Base-by-base conservation (phyloP, 1,140 invertebrate species). In the Drosophila persimilis region DNA sequence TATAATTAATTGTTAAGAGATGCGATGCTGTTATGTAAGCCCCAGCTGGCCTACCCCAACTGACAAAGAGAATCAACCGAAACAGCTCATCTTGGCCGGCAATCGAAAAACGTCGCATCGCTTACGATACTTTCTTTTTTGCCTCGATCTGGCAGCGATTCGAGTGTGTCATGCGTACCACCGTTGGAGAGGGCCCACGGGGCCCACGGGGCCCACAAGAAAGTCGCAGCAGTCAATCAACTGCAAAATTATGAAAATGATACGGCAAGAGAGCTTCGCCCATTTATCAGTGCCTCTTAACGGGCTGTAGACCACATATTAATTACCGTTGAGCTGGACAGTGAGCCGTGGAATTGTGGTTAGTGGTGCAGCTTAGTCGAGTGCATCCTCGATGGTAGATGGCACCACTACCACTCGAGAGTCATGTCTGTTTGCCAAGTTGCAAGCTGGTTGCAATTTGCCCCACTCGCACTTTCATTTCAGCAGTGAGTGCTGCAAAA, bases 121-220 rank as follows among this genome's bases (percentile, higher is more conserved):
- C 62, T 62, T 56, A 70, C 75, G 77, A 86, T 80, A 85, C 80
- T 85, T 85, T 85, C 80, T 86, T 74, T 85, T 74, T 74, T 54
- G 58, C 17, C 71, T 65, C 59, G 35, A 39, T 39, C 24, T 31
- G 26, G 45, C 20, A 59, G 56, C 58, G 57, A 58, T 57, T 58
- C 17, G 50, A 31, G 24, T 31, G 51, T 58, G 53, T 43, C 55
- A 31, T 63, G 31, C 71, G 55, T 51, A 51, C 55, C 26, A 44
- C 35, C 56, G 47, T 39, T 29, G 17, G 56, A 39, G 26, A 59
- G 22, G 11, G 24, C 13, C 17, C 4, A 5, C 7, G 1, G 22
- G 11, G 24, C 13, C 17, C 4, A 5, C 7, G 1, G 72, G 59
- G 80, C 64, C 73, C 57, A 86, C 57, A 80, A 69, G 73, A 86